phyloP scores from a whole-genome alignment of 2,888 invertebrate species.

The Azorinus chamasolen region DNA sequence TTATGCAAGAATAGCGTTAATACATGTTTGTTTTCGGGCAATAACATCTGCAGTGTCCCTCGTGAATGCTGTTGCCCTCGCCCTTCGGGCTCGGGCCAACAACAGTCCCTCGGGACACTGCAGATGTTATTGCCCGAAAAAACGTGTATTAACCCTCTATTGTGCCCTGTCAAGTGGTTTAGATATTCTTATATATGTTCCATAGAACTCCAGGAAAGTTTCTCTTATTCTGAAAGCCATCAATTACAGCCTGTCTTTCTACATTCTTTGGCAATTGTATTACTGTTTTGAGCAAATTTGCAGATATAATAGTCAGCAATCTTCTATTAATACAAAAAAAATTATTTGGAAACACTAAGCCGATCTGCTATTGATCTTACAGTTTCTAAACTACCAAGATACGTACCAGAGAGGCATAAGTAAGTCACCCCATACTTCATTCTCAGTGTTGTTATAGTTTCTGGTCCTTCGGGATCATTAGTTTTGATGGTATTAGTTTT shows the following conservation, averaged over 20 bases:
- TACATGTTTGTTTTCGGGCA: too few relatives aligned
- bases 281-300: constrained; percentile 12
- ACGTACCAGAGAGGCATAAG: constrained; percentile 40
- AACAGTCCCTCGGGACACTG: too few relatives aligned
- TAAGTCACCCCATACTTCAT: too few relatives aligned
- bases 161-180: neutral
- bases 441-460: too few relatives aligned
- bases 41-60: too few relatives aligned
- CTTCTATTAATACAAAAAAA: constrained; percentile 31
- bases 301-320: constrained; percentile 18
- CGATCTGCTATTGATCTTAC: constrained; percentile 38
- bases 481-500: too few relatives aligned
- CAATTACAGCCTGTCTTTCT: constrained; percentile 4
- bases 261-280: constrained; percentile 2
- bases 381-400: constrained; percentile 38
- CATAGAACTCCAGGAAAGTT: constrained; percentile 31
- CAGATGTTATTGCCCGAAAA: too few relatives aligned
- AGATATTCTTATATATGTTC: constrained; percentile 25
- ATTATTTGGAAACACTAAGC: constrained; percentile 30
- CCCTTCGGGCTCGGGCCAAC: too few relatives aligned
- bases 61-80: too few relatives aligned
- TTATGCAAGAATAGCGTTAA: too few relatives aligned
- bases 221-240: constrained; percentile 27
- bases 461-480: too few relatives aligned
- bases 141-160: too few relatives aligned